Base-by-base conservation (phyloP, 2,797 vertebrate species). In the Diglossa cyanea region DNA sequence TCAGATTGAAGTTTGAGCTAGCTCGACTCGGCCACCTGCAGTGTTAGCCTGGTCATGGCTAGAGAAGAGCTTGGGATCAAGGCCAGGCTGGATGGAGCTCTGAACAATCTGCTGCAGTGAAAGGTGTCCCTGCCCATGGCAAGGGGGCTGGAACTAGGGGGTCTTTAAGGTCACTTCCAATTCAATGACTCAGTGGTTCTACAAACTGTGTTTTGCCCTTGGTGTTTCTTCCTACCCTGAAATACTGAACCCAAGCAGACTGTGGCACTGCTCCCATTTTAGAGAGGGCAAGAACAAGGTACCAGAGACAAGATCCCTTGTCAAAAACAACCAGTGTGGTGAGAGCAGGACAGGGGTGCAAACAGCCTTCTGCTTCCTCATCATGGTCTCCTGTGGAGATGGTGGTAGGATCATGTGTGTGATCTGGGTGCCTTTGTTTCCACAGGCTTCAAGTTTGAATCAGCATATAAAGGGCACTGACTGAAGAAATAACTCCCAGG, bases 11-110 rank as follows among this genome's bases (percentile, higher is more conserved):
- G 24, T 61, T 12, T 50, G 50, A 73, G 33, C 53, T 82, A 70
- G n/a, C 50, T 77, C 2, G 0, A 28, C 47, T 82, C 1, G 0
- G 47, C n/a, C 42, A 51, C 53, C 16, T 1, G 2, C 1, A 2
- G 37, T 35, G 35, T 72, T 74, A 44, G 11, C 23, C 28, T 6
- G 1, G 35, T 23, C 39, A 31, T 9, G 0, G 0, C 31, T 44
- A 31, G 25, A 58, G 77, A 80, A 77, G 45, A 50, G 16, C 14
- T 26, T 33, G 53, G 84, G 31, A 61, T 42, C 39, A 17, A 66
- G 73, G 51, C 45, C 33, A n/a, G 60, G 26, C 14, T 47, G 47
- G 73, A 47, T 20, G 33, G 45, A 37, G 31, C 18, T 66, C 45
- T 72, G 31, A 42, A n/a, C 26, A 66, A 9, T 4, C 45, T 84